Conservation (phyloP, 2,888 invertebrate species). For the Stenchaetothrips biformis region DNA sequence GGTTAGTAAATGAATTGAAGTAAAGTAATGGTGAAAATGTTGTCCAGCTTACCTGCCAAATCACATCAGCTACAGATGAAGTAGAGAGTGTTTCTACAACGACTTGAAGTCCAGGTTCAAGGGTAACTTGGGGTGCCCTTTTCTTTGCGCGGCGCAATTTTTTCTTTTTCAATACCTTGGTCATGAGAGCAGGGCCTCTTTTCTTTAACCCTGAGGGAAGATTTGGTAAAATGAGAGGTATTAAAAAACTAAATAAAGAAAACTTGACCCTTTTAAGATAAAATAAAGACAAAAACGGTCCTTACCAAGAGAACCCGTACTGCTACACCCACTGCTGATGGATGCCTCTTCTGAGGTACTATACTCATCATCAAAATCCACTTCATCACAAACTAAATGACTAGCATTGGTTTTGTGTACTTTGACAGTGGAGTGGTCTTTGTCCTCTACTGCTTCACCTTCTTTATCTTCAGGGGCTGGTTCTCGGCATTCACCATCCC, state of each 20-base stretch:
- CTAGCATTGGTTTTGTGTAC: not conserved
- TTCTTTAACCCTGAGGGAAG: slow-evolving; percentile 40
- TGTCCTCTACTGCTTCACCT: slow-evolving; percentile 39
- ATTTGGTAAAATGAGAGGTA: not conserved
- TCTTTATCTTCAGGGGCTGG: not conserved
- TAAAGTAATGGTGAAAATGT: no score
- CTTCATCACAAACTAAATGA: slow-evolving; percentile 42
- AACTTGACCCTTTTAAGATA: not conserved
- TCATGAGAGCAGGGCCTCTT: slow-evolving; percentile 50
- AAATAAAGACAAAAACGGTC: not conserved
- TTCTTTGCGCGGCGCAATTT: slow-evolving; percentile 52
- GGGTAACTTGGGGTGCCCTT: slow-evolving; percentile 45
- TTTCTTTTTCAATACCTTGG: slow-evolving; percentile 53
- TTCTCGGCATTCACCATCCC: not conserved
- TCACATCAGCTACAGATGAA: slow-evolving; percentile 72
- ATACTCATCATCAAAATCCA: slow-evolving; percentile 49
- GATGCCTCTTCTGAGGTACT: slow-evolving; percentile 50
- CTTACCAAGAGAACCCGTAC: slow-evolving; percentile 35
- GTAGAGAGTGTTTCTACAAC: slow-evolving; percentile 80
- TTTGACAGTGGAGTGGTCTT: not conserved
- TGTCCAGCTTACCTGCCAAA: slow-evolving; percentile 54
- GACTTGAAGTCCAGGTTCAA: slow-evolving; percentile 45
- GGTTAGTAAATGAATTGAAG: slow-evolving; percentile 30
- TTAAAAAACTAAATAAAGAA: not conserved
- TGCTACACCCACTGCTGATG: slow-evolving; percentile 35